phyloP scores from a whole-genome alignment of 2,888 invertebrate species.

The Tipula vernalis region DNA sequence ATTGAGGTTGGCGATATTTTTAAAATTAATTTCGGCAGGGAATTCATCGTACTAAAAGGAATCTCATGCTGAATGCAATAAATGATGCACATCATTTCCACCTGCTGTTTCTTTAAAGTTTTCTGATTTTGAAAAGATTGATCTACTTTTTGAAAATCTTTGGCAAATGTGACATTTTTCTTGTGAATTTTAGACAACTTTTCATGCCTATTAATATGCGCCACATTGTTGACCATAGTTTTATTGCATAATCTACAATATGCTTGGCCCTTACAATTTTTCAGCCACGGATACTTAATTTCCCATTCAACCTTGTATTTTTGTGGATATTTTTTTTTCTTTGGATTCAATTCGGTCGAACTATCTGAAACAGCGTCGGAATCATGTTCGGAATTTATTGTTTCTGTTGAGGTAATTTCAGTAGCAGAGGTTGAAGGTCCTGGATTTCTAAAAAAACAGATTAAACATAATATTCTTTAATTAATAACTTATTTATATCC shows the following conservation, averaged over 20 bases:
- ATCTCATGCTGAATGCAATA: neutral
- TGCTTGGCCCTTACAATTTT: neutral
- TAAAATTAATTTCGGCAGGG: neutral
- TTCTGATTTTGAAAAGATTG: neutral
- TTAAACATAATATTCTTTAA: neutral
- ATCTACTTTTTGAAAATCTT: neutral
- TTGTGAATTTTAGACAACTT: neutral
- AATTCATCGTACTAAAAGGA: neutral
- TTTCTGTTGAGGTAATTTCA: neutral
- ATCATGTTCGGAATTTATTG: neutral
- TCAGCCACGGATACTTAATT: neutral
- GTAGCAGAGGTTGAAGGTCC: neutral
- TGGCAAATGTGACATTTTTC: neutral
- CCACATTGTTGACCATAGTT: neutral
- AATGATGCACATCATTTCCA: neutral
- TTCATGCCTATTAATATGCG: neutral
- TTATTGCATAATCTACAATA: neutral
- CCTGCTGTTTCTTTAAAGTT: neutral
- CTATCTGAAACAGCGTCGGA: neutral
- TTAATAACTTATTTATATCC: neutral
- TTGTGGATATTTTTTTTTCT: neutral
- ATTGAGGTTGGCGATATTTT: neutral
- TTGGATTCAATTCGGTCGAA: neutral
- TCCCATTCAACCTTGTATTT: neutral
- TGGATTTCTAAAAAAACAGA: neutral